Evolutionary conservation across 2,113 vertebrate genomes (phyloP).

Genomic region (Solenodon paradoxus): DNA sequence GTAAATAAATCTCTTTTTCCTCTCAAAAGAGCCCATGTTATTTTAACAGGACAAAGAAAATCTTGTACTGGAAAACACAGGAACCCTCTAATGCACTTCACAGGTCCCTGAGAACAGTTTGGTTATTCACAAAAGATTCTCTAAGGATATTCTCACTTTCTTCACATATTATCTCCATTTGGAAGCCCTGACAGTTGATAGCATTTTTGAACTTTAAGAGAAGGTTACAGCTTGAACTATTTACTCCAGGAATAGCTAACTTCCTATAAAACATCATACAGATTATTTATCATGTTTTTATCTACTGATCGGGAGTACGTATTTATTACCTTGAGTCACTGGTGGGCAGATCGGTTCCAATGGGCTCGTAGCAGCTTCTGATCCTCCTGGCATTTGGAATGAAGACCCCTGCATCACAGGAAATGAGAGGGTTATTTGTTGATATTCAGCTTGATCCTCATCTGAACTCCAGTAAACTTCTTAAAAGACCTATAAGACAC

Average conservation of each 20-base stretch:
- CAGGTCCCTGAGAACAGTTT: background rate
- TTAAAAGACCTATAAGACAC: background rate
- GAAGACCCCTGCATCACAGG: conserved; percentile 66
- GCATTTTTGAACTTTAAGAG: background rate
- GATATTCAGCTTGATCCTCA: background rate
- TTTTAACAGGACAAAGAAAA: background rate
- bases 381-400: conserved; percentile 12
- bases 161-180: background rate
- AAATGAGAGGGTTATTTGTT: background rate
- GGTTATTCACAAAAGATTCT: conserved; percentile 4
- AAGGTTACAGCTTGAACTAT: background rate
- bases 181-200: background rate
- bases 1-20: background rate
- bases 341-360: background rate
- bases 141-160: background rate
- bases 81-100: background rate
- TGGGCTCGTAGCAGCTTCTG: background rate
- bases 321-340: conserved; percentile 71
- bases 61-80: background rate
- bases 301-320: background rate
- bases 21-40: background rate
- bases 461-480: background rate
- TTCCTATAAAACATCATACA: background rate
- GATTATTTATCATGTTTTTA: background rate
- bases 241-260: conserved; percentile 3